Evolutionary conservation across 2,888 invertebrate species (phyloP), one percentile per base, ranked within the genome.

Genomic region (Elysia crispata): DNA sequence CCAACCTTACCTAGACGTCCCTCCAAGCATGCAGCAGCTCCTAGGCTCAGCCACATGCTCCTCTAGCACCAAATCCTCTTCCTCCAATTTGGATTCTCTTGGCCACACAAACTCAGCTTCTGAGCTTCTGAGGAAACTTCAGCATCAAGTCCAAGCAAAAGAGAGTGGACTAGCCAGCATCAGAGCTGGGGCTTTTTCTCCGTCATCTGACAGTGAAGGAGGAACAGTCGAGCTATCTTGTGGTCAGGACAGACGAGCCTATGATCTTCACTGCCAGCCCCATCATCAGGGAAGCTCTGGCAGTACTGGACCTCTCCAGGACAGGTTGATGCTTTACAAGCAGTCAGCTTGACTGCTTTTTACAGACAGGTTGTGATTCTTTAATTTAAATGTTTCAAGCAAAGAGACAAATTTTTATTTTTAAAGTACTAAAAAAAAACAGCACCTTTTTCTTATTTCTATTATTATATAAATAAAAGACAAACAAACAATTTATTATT

Each of bases 111-210:
- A 90, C 1, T 90, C 91, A n/a, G 91, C 91, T 28, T 91, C 91
- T 50, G 91, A 92, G 81, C 85, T 92, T 66, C 87, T 92, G 54
- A 87, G 90, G 77, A 90, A 91, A 82, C 86, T 92, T 30, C 91
- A 92, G 82, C 90, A 89, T 79, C 91, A 91, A 85, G 91, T 91
- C 18, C 90, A 91, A 82, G 88, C 86, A 83, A 89, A 90, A 85
- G 86, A 86, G 0, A 41, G 41, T 11, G 41, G 41, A 11, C 41
- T 41, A 11, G 41, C 41, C 41, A 41, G 41, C 41, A 41, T 41
- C 41, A 41, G 41, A 41, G 41, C 41, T 11, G 41, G 41, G 11
- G 41, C 41, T 3, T 41, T 41, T 41, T 41, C 41, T 11, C 41
- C 41, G 11, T 85, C 86, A 18, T 75, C 81, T 25, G 83, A 81